phyloP scores from a whole-genome alignment of 2,113 vertebrate genomes.

The Panthera uncia region DNA sequence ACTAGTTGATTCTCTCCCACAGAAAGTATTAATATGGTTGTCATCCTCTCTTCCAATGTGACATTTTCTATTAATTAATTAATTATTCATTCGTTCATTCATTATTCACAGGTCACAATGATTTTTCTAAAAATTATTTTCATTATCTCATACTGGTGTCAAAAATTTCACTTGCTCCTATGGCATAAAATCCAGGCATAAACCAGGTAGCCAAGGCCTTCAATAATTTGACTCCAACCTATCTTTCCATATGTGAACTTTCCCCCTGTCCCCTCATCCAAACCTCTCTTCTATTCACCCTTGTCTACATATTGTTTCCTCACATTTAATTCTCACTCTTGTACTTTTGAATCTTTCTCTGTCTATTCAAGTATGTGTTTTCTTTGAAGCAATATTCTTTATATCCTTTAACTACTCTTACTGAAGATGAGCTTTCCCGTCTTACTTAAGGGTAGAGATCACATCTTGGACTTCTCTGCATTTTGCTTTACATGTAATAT shows the following conservation, averaged over 20 bases:
- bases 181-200: not conserved
- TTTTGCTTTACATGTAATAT: not conserved
- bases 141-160: not conserved
- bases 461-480: constrained; percentile 5
- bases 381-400: not conserved
- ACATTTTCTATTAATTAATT: not conserved
- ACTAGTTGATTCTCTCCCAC: not conserved
- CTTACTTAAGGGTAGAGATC: not conserved
- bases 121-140: constrained; percentile 14
- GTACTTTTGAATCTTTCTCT: not conserved
- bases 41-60: not conserved
- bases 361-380: not conserved
- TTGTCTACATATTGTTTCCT: not conserved
- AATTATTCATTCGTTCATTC: not conserved
- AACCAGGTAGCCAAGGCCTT: not conserved
- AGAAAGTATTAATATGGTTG: not conserved
- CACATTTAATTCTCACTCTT: not conserved
- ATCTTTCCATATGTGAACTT: not conserved
- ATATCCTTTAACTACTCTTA: not conserved
- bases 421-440: not conserved
- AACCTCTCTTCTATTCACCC: not conserved
- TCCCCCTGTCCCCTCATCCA: not conserved
- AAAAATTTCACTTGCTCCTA: not conserved
- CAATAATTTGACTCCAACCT: not conserved
- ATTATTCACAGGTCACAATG: not conserved